Evolutionary conservation across 2,797 vertebrate genomes (phyloP).

Genomic region (Ctenopoma kingsleyae): DNA sequence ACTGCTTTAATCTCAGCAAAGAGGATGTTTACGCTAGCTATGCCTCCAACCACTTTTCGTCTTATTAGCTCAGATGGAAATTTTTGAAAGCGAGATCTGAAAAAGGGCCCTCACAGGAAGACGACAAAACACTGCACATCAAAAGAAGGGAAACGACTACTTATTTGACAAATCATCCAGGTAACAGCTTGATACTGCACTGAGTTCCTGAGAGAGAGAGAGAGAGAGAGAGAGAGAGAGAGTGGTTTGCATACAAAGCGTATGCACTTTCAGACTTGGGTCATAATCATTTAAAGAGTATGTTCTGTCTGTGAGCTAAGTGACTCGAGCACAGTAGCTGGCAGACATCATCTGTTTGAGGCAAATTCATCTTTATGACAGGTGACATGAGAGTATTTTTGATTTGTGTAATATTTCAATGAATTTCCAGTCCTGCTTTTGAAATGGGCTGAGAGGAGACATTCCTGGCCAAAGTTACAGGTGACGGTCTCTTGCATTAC

Average conservation of each 20-base stretch:
- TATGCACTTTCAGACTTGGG: conserved; percentile 14
- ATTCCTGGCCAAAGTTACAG: conserved; percentile 27
- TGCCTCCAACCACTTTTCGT: conserved; percentile 70
- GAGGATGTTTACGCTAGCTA: conserved; percentile 62
- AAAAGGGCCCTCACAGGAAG: conserved; percentile 34
- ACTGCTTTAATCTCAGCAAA: conserved; percentile 77
- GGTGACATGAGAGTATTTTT: conserved; percentile 30
- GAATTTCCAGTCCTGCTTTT: conserved; percentile 26
- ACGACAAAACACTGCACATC: conserved; percentile 63
- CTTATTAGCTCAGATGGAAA: conserved; percentile 62
- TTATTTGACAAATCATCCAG: conserved; percentile 62
- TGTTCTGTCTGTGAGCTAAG: conserved; percentile 25
- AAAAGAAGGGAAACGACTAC: conserved; percentile 65
- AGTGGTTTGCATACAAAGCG: conserved; percentile 47
- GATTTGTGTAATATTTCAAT: conserved; percentile 43
- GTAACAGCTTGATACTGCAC: conserved; percentile 49
- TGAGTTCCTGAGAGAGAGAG: conserved; percentile 7
- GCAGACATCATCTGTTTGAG: conserved; percentile 20
- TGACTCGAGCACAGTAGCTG: conserved; percentile 9
- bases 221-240: not conserved
- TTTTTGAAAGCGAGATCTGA: conserved; percentile 58
- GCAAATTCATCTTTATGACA: conserved; percentile 48
- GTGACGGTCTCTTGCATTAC: conserved; percentile 59
- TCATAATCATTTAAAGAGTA: conserved; percentile 27
- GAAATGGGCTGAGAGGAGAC: conserved; percentile 28